These are phyloP conservation scores for Bimastos eiseni DNA, from an alignment of 2,888 invertebrate genomes.

Conservation along the genomic window DNA sequence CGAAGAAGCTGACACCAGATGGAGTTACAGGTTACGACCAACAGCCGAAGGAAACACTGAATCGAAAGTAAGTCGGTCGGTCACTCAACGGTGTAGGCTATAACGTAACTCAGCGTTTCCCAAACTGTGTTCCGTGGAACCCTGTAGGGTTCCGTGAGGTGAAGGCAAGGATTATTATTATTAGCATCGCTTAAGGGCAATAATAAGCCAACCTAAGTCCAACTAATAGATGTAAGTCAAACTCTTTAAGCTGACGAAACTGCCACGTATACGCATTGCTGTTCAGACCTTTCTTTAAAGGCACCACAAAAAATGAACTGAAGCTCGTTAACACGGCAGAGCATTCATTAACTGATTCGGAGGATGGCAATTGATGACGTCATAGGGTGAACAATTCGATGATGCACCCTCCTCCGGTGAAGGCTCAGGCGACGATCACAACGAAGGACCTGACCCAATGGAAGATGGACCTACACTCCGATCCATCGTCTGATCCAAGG, in stretches of 20 bases:
- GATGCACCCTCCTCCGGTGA: slow-evolving; percentile 1
- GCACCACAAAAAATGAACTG: too few relatives aligned
- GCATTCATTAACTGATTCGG: neutral
- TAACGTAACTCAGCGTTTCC: too few relatives aligned
- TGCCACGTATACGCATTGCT: too few relatives aligned
- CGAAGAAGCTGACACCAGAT: slow-evolving; percentile 13
- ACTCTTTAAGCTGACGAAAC: too few relatives aligned
- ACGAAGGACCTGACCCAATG: slow-evolving; percentile 18
- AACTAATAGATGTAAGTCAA: too few relatives aligned
- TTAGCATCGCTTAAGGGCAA: too few relatives aligned
- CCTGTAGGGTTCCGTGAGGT: too few relatives aligned
- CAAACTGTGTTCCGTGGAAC: too few relatives aligned
- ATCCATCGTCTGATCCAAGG: slow-evolving; percentile 46
- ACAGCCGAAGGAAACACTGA: slow-evolving; percentile 2
- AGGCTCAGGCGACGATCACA: neutral
- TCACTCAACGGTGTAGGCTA: neutral
- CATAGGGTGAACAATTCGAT: neutral
- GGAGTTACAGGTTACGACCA: neutral
- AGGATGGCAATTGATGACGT: neutral
- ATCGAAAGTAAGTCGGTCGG: neutral
- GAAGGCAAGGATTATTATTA: too few relatives aligned
- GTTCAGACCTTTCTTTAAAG: too few relatives aligned
- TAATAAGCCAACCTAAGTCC: too few relatives aligned
- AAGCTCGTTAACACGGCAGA: too few relatives aligned
- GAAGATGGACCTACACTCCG: slow-evolving; percentile 30